phyloP scores from a whole-genome alignment of 2,797 vertebrate genomes.

The Anomalospiza imberbis region DNA sequence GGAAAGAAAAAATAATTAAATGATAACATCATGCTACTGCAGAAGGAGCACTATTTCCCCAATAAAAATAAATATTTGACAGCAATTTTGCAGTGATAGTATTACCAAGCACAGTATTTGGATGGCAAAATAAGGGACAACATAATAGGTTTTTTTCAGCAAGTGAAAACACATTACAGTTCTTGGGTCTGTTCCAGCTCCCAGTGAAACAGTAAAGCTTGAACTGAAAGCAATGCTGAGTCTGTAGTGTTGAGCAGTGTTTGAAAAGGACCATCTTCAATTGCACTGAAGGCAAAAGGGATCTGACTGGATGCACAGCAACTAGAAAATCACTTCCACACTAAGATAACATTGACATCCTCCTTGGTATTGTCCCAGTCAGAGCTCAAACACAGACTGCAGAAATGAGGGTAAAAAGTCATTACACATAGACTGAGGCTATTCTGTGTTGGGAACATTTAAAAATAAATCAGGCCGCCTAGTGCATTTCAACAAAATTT shows the following conservation, averaged over 20 bases:
- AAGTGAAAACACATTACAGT: conserved; percentile 8
- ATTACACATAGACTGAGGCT: neutral
- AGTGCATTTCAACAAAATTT: neutral
- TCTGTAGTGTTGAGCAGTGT: neutral
- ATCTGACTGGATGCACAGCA: neutral
- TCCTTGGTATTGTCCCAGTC: conserved; percentile 8
- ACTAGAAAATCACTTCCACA: neutral
- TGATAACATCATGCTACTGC: conserved; percentile 40
- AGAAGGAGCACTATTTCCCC: conserved; percentile 17
- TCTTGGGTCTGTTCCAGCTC: conserved; percentile 43
- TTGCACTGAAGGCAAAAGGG: neutral
- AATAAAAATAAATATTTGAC: conserved; percentile 55
- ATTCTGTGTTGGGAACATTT: neutral
- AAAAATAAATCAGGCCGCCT: conserved; percentile 33
- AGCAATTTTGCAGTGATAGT: conserved; percentile 35
- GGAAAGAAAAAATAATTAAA: conserved; percentile 66
- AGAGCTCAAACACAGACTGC: neutral
- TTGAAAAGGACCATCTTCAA: neutral
- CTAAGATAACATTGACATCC: conserved; percentile 16
- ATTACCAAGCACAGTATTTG: conserved; percentile 38
- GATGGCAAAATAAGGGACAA: conserved; percentile 28
- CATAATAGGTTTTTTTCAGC: conserved; percentile 4
- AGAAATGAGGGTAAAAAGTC: conserved; percentile 42
- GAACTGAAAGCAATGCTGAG: neutral
- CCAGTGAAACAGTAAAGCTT: conserved; percentile 11